Evolutionary conservation across 2,797 vertebrate species (phyloP).

Genomic region (Poeciliopsis infans): DNA sequence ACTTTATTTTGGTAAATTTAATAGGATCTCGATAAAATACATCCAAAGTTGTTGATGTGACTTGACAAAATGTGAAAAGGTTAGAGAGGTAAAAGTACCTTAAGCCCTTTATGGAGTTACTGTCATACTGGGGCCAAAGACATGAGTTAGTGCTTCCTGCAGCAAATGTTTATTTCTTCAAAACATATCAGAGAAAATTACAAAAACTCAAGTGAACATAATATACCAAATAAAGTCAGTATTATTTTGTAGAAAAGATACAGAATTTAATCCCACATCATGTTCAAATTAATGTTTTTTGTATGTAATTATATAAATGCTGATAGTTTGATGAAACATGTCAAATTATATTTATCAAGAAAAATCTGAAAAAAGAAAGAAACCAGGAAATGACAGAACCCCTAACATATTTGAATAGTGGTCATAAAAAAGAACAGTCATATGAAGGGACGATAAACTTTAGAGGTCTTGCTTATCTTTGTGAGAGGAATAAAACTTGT

Average conservation of each 20-base stretch:
- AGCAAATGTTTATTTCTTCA: background rate
- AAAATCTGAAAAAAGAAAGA: background rate
- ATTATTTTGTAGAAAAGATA: background rate
- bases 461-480: conserved; percentile 68
- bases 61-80: background rate
- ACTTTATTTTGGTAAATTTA: background rate
- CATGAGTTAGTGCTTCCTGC: background rate
- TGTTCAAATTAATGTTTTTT: background rate
- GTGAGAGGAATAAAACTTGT: conserved; percentile 64
- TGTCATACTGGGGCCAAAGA: background rate
- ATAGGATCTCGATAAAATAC: background rate
- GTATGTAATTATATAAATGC: background rate
- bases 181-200: background rate
- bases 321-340: background rate
- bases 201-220: background rate
- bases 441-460: conserved; percentile 72
- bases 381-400: background rate
- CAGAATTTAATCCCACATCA: background rate
- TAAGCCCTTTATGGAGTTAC: background rate
- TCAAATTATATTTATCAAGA: background rate
- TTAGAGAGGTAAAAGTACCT: background rate
- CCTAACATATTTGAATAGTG: conserved; percentile 37
- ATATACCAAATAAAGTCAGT: background rate
- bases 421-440: conserved; percentile 60
- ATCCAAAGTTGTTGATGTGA: background rate